Evolutionary conservation across 2,888 invertebrate species (phyloP).

Genomic region (Chymomyza procnemis): DNA sequence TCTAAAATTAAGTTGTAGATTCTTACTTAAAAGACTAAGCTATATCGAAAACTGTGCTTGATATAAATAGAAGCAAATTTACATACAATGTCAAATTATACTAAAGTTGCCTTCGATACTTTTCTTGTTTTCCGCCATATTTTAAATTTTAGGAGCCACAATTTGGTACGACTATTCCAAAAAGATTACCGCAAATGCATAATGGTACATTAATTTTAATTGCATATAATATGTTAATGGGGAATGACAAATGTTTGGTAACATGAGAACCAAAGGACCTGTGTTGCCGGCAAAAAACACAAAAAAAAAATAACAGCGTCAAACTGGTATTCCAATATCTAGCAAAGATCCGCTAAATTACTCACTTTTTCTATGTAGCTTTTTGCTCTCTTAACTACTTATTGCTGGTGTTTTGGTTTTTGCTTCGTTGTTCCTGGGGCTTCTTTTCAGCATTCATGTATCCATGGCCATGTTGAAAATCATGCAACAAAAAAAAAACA

Average conservation of each 20-base stretch:
- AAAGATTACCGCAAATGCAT: slow-evolving; percentile 73
- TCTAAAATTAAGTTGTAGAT: no score
- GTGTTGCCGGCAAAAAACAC: slow-evolving; percentile 26
- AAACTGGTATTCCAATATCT: not conserved
- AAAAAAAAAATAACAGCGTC: slow-evolving; percentile 7
- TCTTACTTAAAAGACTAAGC: no score
- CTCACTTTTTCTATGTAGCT: not conserved
- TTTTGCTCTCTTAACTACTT: slow-evolving; percentile 53
- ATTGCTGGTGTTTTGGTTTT: slow-evolving; percentile 39
- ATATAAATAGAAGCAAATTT: no score
- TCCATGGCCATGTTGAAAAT: slow-evolving; percentile 71
- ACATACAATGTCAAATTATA: no score
- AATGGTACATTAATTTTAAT: slow-evolving; percentile 74
- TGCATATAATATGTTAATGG: slow-evolving; percentile 73
- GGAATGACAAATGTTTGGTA: slow-evolving; percentile 52
- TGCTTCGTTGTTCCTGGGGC: slow-evolving; percentile 43
- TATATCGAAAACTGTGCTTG: no score
- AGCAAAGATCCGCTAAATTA: slow-evolving; percentile 29
- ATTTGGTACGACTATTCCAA: slow-evolving; percentile 58
- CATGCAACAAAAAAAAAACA: slow-evolving; percentile 32
- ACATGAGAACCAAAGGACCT: slow-evolving; percentile 46
- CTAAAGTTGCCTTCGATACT: no score
- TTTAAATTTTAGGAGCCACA: slow-evolving; percentile 15
- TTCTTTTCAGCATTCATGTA: slow-evolving; percentile 69
- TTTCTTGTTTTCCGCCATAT: not conserved